These are phyloP conservation scores for Actenoides lindsayi DNA, from an alignment of 2,113 vertebrate species.

Conservation along the genomic window DNA sequence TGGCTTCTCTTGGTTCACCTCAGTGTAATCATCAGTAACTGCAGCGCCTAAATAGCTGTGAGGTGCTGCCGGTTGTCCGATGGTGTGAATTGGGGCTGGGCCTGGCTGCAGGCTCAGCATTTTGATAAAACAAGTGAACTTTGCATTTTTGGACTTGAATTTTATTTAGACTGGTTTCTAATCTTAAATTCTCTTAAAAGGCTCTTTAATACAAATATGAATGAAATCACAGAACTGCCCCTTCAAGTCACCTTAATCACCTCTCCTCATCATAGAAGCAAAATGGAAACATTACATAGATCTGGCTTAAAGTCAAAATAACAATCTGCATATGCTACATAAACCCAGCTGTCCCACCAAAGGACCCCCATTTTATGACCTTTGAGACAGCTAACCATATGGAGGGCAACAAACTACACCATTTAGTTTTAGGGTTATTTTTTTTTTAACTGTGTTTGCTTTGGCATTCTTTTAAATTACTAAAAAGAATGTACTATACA, in stretches of 20 bases:
- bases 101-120: not conserved
- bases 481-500: not conserved
- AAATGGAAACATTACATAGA: constrained; percentile 72
- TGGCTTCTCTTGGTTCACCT: not conserved
- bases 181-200: constrained; percentile 47
- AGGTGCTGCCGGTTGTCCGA: not conserved
- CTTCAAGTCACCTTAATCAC: constrained; percentile 28
- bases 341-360: constrained; percentile 69
- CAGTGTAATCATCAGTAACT: not conserved
- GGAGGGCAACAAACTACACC: constrained; percentile 58
- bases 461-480: constrained; percentile 29
- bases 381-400: constrained; percentile 54
- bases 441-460: constrained; percentile 14
- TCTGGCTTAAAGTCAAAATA: constrained; percentile 69
- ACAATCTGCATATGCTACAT: constrained; percentile 66
- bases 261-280: constrained; percentile 43
- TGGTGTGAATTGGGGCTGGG: not conserved
- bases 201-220: constrained; percentile 60
- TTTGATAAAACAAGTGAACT: not conserved
- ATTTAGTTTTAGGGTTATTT: not conserved
- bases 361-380: constrained; percentile 67
- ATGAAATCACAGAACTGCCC: constrained; percentile 55
- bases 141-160: not conserved
- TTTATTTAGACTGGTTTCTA: constrained; percentile 43
- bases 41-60: not conserved